These are phyloP conservation scores for Eurystomus gularis DNA, from an alignment of 2,113 vertebrate genomes.

Conservation along the genomic window DNA sequence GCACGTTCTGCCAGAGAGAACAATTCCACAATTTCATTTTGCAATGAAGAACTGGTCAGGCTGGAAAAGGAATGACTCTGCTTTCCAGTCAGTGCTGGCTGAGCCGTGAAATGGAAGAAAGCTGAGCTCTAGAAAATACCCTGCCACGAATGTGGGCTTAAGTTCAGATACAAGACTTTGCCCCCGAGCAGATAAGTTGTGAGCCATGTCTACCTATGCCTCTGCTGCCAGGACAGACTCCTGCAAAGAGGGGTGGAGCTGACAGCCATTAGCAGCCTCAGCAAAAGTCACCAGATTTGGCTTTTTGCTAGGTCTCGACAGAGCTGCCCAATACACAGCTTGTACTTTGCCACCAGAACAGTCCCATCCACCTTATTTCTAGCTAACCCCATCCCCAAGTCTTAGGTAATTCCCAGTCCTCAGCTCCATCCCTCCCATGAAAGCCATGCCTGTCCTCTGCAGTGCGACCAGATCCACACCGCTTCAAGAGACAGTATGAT, in stretches of 20 bases:
- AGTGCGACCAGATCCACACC: accelerated
- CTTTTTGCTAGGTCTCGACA: not conserved
- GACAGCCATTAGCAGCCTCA: not conserved
- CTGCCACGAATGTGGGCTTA: not conserved
- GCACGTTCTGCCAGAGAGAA: not conserved
- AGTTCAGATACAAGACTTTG: constrained; percentile 61
- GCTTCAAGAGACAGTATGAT: accelerated
- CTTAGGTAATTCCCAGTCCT: not conserved
- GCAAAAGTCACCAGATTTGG: not conserved
- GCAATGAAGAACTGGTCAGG: not conserved
- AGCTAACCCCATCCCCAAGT: not conserved
- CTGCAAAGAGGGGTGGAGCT: not conserved
- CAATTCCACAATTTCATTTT: not conserved
- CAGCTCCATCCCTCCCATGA: accelerated
- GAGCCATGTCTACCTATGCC: not conserved
- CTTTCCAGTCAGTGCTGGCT: not conserved
- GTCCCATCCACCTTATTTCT: not conserved
- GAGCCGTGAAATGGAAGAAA: not conserved
- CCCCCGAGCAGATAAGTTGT: not conserved
- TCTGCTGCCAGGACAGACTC: not conserved
- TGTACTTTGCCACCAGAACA: not conserved
- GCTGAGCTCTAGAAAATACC: not conserved
- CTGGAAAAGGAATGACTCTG: not conserved
- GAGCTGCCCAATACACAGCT: not conserved
- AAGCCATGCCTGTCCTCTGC: accelerated